phyloP scores from a whole-genome alignment of 2,888 invertebrate species.

The Noctua janthina region DNA sequence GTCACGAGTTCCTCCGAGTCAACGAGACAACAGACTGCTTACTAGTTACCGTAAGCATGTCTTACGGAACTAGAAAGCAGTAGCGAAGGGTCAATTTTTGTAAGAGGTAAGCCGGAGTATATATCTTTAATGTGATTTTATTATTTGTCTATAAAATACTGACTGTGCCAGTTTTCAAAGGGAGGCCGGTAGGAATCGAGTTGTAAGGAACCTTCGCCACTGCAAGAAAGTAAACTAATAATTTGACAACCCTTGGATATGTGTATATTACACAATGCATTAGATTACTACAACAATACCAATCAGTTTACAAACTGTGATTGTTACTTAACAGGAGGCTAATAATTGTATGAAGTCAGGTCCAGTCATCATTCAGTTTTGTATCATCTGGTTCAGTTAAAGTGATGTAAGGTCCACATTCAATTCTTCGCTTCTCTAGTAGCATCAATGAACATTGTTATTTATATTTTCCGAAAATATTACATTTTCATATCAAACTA shows the following conservation, averaged over 20 bases:
- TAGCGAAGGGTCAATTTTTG: too few relatives aligned
- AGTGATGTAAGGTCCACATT: neutral
- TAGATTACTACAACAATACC: neutral
- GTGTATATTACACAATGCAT: slow-evolving; percentile 10
- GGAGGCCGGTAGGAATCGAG: too few relatives aligned
- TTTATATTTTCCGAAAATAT: neutral
- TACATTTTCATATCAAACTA: too few relatives aligned
- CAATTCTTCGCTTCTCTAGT: neutral
- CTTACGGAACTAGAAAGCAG: neutral
- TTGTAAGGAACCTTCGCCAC: too few relatives aligned
- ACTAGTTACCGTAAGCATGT: too few relatives aligned
- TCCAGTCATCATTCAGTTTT: neutral
- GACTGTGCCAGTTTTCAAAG: too few relatives aligned
- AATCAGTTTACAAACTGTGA: slow-evolving; percentile 28
- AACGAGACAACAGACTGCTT: too few relatives aligned
- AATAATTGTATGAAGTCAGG: slow-evolving; percentile 10
- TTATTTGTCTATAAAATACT: too few relatives aligned
- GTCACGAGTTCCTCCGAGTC: too few relatives aligned
- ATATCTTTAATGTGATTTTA: too few relatives aligned
- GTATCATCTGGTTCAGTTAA: neutral
- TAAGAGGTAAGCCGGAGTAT: too few relatives aligned
- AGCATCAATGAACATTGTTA: neutral
- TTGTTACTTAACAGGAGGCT: neutral
- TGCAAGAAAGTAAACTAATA: neutral
- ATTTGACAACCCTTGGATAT: neutral